These are phyloP conservation scores for Alosa sapidissima DNA, from an alignment of 2,797 vertebrate genomes.

Conservation along the genomic window DNA sequence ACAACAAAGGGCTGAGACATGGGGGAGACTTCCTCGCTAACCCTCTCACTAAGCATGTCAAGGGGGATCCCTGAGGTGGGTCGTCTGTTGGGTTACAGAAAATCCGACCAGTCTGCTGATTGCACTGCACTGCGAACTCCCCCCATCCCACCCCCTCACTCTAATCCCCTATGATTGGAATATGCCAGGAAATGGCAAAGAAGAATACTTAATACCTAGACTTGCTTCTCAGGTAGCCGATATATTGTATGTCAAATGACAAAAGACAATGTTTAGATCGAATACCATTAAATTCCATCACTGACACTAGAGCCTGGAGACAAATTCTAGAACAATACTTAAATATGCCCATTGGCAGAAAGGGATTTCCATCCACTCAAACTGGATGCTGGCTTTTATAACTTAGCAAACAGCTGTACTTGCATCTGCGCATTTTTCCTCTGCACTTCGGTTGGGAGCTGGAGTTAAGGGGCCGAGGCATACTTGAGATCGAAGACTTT, in stretches of 20 bases:
- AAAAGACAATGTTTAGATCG: neutral
- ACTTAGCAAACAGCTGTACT: constrained; percentile 21
- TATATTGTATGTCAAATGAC: neutral
- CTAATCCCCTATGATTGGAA: constrained; percentile 1
- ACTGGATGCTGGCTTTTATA: neutral
- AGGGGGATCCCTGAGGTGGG: constrained; percentile 60
- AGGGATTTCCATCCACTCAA: neutral
- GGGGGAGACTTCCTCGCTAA: constrained; percentile 35
- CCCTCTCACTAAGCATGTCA: constrained; percentile 41
- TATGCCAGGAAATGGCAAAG: neutral
- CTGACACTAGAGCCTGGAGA: too few species aligned
- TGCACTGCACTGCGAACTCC: neutral
- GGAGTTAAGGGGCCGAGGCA: constrained; percentile 16
- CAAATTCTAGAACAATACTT: too few species aligned
- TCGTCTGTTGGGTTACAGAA: constrained; percentile 64
- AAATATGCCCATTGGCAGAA: neutral
- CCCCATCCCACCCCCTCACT: neutral
- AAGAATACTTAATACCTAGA: neutral
- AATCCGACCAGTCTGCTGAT: neutral
- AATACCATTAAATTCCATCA: too few species aligned
- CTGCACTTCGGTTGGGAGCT: constrained; percentile 5
- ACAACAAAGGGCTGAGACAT: constrained; percentile 67
- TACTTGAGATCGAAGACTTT: constrained; percentile 38
- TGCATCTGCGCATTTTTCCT: constrained; percentile 25
- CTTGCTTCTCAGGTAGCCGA: neutral